Percentiles rank a stretch among this genome's conserved stretches.
These are phyloP conservation scores for Catajapyx aquilonaris DNA, from an alignment of 1,140 invertebrate species.

Conservation along the genomic window DNA sequence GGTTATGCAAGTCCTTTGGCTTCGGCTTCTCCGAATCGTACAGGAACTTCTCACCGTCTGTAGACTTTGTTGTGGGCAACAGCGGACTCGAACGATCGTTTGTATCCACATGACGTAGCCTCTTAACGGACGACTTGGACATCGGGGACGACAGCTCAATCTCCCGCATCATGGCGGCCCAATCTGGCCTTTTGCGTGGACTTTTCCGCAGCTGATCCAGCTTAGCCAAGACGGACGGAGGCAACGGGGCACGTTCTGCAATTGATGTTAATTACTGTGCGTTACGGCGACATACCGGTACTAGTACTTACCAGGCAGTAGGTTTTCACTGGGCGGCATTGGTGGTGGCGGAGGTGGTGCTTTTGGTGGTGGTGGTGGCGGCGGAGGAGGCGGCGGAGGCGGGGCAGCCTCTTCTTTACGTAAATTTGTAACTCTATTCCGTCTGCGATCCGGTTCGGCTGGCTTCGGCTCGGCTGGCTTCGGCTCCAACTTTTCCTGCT, in stretches of 20 bases:
- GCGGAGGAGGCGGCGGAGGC: no score
- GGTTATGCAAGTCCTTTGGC: slow-evolving; percentile 52
- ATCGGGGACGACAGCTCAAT: no score
- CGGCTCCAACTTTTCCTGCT: no score
- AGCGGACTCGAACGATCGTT: slow-evolving; percentile 49
- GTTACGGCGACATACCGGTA: slow-evolving; percentile 1
- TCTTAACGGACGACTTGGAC: slow-evolving; percentile 37
- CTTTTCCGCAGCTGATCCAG: slow-evolving; percentile 41
- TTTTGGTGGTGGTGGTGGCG: slow-evolving; percentile 42
- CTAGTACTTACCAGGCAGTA: slow-evolving; percentile 14
- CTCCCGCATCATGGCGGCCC: slow-evolving; percentile 75
- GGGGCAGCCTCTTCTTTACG: slow-evolving; percentile 20
- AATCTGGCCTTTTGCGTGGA: slow-evolving; percentile 59
- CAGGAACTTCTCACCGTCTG: slow-evolving; percentile 38
- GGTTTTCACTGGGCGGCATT: slow-evolving; percentile 16
- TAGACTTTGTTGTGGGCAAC: slow-evolving; percentile 39
- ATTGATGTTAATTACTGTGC: slow-evolving; percentile 1
- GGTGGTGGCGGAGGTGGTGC: slow-evolving; percentile 38
- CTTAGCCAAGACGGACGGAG: slow-evolving; percentile 29
- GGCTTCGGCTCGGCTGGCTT: no score
- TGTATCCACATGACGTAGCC: slow-evolving; percentile 54
- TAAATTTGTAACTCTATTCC: no score
- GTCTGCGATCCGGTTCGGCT: no score
- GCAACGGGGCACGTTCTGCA: slow-evolving; percentile 22
- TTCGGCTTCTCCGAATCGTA: slow-evolving; percentile 63